Evolutionary conservation across 2,888 invertebrate species (phyloP).

Genomic region (Chydorus sphaericus): DNA sequence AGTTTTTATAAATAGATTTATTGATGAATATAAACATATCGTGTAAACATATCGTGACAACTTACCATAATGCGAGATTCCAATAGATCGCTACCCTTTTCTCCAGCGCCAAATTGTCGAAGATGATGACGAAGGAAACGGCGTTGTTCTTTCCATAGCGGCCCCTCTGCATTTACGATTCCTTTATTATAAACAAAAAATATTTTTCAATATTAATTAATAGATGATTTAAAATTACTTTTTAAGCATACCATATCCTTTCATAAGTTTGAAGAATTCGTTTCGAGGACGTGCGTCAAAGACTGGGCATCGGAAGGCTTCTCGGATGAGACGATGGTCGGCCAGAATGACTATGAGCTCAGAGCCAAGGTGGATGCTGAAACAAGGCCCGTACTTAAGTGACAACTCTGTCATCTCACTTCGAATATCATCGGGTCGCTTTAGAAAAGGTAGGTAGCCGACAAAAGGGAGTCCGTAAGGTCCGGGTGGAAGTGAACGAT

Average conservation of each 20-base stretch:
- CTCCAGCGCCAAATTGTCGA: conserved; percentile 75
- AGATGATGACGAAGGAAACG: conserved; percentile 73
- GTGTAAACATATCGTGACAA: too few relatives aligned
- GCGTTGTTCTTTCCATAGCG: conserved; percentile 78
- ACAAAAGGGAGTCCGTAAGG: conserved; percentile 75
- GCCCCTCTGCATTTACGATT: conserved; percentile 74
- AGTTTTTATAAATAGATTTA: too few relatives aligned
- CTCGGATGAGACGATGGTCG: conserved; percentile 70
- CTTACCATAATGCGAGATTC: conserved; percentile 68
- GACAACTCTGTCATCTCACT: conserved; percentile 61
- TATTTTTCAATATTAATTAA: too few relatives aligned
- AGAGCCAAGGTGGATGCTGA: conserved; percentile 64
- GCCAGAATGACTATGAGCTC: conserved; percentile 72
- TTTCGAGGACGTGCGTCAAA: conserved; percentile 77
- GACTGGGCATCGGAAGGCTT: conserved; percentile 69
- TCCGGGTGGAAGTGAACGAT: conserved; percentile 59
- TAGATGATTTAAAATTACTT: too few relatives aligned
- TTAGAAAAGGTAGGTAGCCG: conserved; percentile 68
- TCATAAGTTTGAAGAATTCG: conserved; percentile 68
- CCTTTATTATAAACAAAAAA: conserved; percentile 44
- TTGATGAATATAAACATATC: not conserved
- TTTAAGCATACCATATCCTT: conserved; percentile 83
- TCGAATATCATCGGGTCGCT: conserved; percentile 53
- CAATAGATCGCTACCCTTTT: conserved; percentile 61
- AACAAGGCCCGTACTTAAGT: conserved; percentile 61